phyloP scores from a whole-genome alignment of 2,113 vertebrate species.

The Reinhardtius hippoglossoides region DNA sequence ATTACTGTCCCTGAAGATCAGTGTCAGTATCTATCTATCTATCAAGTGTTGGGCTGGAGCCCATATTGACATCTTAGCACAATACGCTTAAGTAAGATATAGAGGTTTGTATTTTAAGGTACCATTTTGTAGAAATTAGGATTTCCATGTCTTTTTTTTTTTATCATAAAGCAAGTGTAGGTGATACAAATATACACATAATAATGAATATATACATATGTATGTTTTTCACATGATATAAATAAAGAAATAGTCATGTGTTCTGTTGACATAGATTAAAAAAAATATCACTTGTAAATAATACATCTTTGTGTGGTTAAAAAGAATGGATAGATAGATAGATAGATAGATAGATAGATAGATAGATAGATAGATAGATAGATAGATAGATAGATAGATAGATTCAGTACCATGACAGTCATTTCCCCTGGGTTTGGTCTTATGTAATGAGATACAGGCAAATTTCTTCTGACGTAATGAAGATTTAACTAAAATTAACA shows the following conservation, averaged over 20 bases:
- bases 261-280: too few species aligned
- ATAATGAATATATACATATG: too few species aligned
- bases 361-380: too few species aligned
- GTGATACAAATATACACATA: too few species aligned
- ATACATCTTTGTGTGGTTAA: background rate
- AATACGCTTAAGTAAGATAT: background rate
- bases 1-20: conserved; percentile 45
- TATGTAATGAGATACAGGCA: conserved; percentile 8
- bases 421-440: background rate
- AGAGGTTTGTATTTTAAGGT: background rate
- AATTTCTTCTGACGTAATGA: conserved; percentile 3
- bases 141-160: background rate
- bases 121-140: background rate
- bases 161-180: too few species aligned
- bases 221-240: too few species aligned
- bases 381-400: too few species aligned
- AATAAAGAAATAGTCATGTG: too few species aligned
- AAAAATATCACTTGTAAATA: background rate
- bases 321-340: too few species aligned
- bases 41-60: conserved; percentile 2
- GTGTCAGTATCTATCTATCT: conserved; percentile 13
- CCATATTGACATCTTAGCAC: background rate
- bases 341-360: too few species aligned
- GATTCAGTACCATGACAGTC: background rate
- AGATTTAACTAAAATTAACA: conserved; percentile 27